These are phyloP conservation scores for Morpho deidamia DNA, from an alignment of 2,888 invertebrate genomes.

Conservation along the genomic window DNA sequence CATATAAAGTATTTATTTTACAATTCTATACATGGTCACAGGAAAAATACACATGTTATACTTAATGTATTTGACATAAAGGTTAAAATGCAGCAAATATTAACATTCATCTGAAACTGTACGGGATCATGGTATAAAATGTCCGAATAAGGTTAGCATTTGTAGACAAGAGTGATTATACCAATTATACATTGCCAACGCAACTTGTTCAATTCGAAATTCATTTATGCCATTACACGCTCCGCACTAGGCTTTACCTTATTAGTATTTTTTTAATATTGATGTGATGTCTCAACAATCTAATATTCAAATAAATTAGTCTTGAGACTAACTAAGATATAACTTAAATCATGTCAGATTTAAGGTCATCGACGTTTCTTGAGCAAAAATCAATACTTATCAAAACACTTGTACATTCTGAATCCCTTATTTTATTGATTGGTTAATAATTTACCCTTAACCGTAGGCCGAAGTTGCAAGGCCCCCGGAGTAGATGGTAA, in stretches of 20 bases:
- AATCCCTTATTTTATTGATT: no score
- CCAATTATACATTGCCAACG: slow-evolving; percentile 21
- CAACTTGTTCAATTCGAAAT: slow-evolving; percentile 17
- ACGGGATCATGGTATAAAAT: slow-evolving; percentile 23
- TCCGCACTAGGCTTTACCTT: slow-evolving; percentile 13
- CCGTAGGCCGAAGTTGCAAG: no score
- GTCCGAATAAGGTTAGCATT: slow-evolving; percentile 26
- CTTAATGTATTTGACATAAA: slow-evolving; percentile 5
- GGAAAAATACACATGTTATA: slow-evolving; percentile 1
- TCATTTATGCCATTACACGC: slow-evolving; percentile 15
- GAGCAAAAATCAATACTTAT: no score
- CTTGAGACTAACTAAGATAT: no score
- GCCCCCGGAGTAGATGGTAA: no score
- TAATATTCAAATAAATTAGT: not conserved
- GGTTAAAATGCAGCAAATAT: slow-evolving; percentile 6
- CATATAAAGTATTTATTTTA: slow-evolving; percentile 21
- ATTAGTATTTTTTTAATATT: slow-evolving; percentile 6
- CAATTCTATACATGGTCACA: slow-evolving; percentile 10
- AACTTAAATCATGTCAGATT: no score
- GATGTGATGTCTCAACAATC: not conserved
- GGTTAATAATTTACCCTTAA: no score
- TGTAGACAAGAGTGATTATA: slow-evolving; percentile 27
- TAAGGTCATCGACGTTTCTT: no score
- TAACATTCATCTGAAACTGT: not conserved
- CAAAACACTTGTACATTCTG: no score